Evolutionary conservation across 2,797 vertebrate genomes (phyloP).

Genomic region (Diglossa cyanea): DNA sequence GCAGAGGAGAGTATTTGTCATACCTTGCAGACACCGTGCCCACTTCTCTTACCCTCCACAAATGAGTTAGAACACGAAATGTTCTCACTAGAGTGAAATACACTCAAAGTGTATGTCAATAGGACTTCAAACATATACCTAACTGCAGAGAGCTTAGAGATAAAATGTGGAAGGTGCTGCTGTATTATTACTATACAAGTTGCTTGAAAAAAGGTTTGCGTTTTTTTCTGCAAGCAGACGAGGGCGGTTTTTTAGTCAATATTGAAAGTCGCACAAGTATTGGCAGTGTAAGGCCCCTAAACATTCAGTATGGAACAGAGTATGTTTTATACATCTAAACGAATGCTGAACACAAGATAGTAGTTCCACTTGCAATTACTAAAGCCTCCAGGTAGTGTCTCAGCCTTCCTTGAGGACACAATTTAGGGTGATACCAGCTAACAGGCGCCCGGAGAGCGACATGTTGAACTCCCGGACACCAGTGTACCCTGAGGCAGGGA

Average conservation of each 20-base stretch:
- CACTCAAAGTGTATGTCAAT: rapidly evolving
- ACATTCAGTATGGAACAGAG: background rate
- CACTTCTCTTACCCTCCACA: background rate
- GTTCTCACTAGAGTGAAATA: background rate
- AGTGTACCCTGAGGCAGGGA: background rate
- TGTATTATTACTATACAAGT: rapidly evolving
- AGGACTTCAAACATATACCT: background rate
- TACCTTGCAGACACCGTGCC: background rate
- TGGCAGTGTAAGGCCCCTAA: background rate
- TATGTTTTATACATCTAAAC: rapidly evolving
- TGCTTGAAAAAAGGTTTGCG: background rate
- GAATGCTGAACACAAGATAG: background rate
- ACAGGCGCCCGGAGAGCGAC: background rate
- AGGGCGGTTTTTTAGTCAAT: background rate
- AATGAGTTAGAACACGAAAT: background rate
- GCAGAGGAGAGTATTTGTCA: background rate
- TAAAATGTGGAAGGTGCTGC: background rate
- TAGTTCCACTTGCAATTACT: background rate
- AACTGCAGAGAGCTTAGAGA: background rate
- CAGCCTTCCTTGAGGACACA: background rate
- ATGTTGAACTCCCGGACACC: background rate
- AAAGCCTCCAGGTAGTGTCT: background rate
- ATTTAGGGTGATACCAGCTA: rapidly evolving
- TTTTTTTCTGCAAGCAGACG: background rate
- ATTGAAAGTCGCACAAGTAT: rapidly evolving